These are phyloP conservation scores for Acropora yongei DNA, from an alignment of 64 coral and sea anemone species.

Conservation along the genomic window DNA sequence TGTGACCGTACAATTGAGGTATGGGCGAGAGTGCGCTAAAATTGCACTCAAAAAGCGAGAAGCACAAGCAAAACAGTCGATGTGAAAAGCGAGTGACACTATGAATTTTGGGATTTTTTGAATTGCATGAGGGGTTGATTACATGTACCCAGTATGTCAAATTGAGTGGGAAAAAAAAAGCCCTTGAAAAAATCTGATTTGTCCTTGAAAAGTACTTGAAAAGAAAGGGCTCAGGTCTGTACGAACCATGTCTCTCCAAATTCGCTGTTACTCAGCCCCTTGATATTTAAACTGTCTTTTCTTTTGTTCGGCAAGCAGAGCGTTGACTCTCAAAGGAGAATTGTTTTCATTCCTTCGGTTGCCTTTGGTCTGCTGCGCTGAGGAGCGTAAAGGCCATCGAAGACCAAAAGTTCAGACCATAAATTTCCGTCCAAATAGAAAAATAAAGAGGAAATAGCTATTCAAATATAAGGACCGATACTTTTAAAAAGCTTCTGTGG, in stretches of 20 bases:
- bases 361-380: constrained; percentile 10
- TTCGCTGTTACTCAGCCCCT: constrained; percentile 18
- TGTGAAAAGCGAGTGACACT: too few relatives aligned
- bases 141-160: too few relatives aligned
- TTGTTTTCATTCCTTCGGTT: constrained; percentile 1
- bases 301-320: neutral
- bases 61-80: too few relatives aligned
- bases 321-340: constrained; percentile 18
- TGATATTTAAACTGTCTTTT: constrained; percentile 22
- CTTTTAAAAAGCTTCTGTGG: neutral
- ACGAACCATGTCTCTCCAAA: neutral
- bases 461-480: neutral
- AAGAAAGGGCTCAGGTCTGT: too few relatives aligned
- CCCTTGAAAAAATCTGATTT: too few relatives aligned
- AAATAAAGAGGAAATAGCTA: neutral
- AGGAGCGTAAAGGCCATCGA: constrained; percentile 24
- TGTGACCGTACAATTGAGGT: too few relatives aligned
- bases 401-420: neutral
- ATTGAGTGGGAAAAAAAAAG: too few relatives aligned
- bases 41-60: too few relatives aligned
- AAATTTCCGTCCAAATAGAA: constrained; percentile 11
- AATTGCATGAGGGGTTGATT: too few relatives aligned
- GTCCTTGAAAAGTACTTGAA: too few relatives aligned
- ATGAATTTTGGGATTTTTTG: too few relatives aligned
- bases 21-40: too few relatives aligned